Evolutionary conservation across 92 coral and sea anemone species (phyloP).

Genomic region (Bergia sp.): DNA sequence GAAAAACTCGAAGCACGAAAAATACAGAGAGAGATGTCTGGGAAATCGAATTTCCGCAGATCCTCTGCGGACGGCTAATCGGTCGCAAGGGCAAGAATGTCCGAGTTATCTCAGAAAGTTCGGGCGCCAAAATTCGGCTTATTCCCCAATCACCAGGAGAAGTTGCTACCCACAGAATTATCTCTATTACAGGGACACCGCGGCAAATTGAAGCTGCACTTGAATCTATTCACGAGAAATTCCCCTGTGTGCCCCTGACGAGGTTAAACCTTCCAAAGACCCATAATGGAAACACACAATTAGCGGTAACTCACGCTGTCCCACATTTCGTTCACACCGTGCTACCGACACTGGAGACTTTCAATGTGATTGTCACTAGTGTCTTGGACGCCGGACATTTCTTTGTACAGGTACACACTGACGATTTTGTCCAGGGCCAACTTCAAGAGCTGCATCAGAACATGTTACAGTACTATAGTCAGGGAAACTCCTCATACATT

Average conservation of each 20-base stretch:
- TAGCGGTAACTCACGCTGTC: slow-evolving; percentile 52
- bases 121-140: slow-evolving; percentile 94
- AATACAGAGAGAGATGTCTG: slow-evolving; percentile 82
- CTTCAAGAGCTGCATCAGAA: slow-evolving; percentile 94
- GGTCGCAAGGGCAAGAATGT: slow-evolving; percentile 98
- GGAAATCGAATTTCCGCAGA: slow-evolving; percentile 97
- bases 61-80: slow-evolving; percentile 90
- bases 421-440: slow-evolving; percentile 66
- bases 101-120: slow-evolving; percentile 79
- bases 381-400: slow-evolving; percentile 93
- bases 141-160: slow-evolving; percentile 95
- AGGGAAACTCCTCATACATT: slow-evolving; percentile 68
- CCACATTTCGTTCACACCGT: slow-evolving; percentile 72
- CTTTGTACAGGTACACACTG: slow-evolving; percentile 85
- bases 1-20: slow-evolving; percentile 35
- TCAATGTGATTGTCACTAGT: slow-evolving; percentile 88
- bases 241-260: slow-evolving; percentile 88
- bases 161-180: slow-evolving; percentile 91
- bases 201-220: slow-evolving; percentile 82
- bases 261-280: slow-evolving; percentile 68
- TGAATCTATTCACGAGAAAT: slow-evolving; percentile 83
- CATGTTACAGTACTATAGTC: slow-evolving; percentile 92
- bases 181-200: slow-evolving; percentile 86
- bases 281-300: slow-evolving; percentile 29
- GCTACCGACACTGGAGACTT: slow-evolving; percentile 79